Percentiles rank a stretch among this genome's conserved stretches.
Conservation (phyloP, 1,140 invertebrate genomes). For the Neotoxoptera formosana region DNA sequence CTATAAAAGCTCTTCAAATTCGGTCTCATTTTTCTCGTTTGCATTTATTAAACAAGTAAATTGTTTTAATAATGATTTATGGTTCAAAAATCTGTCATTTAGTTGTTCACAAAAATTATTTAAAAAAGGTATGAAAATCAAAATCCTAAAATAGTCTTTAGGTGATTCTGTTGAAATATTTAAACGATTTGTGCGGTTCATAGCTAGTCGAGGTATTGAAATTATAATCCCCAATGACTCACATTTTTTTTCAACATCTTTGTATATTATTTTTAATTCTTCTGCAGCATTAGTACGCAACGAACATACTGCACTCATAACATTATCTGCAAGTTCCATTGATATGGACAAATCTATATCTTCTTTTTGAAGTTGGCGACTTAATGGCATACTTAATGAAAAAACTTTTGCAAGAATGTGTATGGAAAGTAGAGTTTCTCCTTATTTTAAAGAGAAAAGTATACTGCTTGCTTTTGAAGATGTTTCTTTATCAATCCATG, state of each 20-base stretch:
- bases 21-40: not conserved
- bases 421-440: not conserved
- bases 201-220: slow-evolving; percentile 15
- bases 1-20: not conserved
- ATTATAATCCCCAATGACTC: slow-evolving; percentile 12
- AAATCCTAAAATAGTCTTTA: slow-evolving; percentile 19
- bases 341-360: not conserved
- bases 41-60: slow-evolving; percentile 35
- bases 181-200: not conserved
- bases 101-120: slow-evolving; percentile 37
- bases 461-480: not conserved
- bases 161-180: slow-evolving; percentile 17
- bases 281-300: not conserved
- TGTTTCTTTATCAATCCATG: not conserved
- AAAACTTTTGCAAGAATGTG: not conserved
- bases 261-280: not conserved
- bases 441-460: not conserved
- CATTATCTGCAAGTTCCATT: not conserved
- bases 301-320: not conserved
- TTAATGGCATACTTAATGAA: not conserved
- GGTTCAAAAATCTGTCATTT: slow-evolving; percentile 37
- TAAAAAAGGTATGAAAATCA: slow-evolving; percentile 11
- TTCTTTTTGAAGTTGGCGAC: slow-evolving; percentile 6
- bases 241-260: slow-evolving; percentile 24
- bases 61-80: not conserved